Evolutionary conservation across 1,140 invertebrate genomes (phyloP).

Genomic region (Mizuhopecten yessoensis): DNA sequence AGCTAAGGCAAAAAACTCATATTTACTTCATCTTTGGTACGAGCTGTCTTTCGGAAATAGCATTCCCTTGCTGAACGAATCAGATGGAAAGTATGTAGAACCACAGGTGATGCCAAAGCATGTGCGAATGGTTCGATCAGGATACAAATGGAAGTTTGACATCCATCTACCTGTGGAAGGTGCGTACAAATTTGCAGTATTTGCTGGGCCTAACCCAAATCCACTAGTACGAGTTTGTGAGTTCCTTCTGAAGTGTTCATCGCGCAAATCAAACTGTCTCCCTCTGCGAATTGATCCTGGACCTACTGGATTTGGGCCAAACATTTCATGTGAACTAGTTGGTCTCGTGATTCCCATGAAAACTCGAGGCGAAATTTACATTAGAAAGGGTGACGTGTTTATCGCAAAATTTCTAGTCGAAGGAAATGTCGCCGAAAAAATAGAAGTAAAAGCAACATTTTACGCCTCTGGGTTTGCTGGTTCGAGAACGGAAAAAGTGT

Average conservation of each 20-base stretch:
- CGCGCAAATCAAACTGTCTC: not conserved
- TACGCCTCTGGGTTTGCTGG: not conserved
- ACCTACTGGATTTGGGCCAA: not conserved
- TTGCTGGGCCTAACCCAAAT: not conserved
- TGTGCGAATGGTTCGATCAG: not conserved
- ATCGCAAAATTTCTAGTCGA: constrained; percentile 3
- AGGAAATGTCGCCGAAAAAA: not conserved
- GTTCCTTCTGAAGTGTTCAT: constrained; percentile 22
- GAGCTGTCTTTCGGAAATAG: constrained; percentile 50
- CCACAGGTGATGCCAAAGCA: not conserved
- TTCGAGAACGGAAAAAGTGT: not conserved
- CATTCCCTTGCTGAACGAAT: not conserved
- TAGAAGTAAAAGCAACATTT: constrained; percentile 12
- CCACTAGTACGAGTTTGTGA: not conserved
- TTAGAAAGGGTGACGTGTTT: not conserved
- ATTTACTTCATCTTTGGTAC: constrained; percentile 51
- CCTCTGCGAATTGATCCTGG: not conserved
- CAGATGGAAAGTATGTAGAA: not conserved
- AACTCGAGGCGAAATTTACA: not conserved
- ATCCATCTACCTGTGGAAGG: constrained; percentile 1
- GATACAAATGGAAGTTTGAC: not conserved
- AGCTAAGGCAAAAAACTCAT: constrained; percentile 10
- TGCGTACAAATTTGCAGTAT: not conserved
- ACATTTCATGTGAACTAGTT: not conserved
- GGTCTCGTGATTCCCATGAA: not conserved